Evolutionary conservation across 2,113 vertebrate genomes (phyloP).

Genomic region (Mormyrus iriodes): DNA sequence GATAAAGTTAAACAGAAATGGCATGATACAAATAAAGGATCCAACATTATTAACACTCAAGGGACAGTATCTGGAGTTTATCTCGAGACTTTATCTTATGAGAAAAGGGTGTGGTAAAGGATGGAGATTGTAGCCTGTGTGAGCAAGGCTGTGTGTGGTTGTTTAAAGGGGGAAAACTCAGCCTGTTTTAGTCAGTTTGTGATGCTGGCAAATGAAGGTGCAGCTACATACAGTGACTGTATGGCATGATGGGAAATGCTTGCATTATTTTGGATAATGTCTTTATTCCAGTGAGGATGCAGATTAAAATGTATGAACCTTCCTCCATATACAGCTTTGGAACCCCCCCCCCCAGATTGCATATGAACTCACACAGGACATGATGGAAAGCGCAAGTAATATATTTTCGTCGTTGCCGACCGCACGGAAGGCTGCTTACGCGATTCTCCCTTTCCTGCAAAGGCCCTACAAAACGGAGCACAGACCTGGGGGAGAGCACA

Average conservation of each 20-base stretch:
- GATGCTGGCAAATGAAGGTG: neutral
- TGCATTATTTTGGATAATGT: neutral
- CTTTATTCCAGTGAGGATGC: neutral
- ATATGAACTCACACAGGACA: neutral
- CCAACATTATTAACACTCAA: neutral
- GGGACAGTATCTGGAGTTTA: too few relatives aligned
- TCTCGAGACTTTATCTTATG: neutral
- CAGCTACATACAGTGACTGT: neutral
- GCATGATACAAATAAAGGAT: neutral
- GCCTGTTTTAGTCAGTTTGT: neutral
- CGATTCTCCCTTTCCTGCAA: neutral
- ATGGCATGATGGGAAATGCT: neutral
- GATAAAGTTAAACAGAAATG: neutral
- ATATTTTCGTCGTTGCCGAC: neutral
- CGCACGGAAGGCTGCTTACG: neutral
- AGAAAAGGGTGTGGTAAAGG: neutral
- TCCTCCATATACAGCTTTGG: neutral
- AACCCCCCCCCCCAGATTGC: neutral
- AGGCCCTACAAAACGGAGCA: neutral
- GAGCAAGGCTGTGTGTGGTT: neutral
- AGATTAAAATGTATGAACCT: neutral
- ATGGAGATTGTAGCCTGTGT: neutral
- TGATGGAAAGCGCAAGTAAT: neutral
- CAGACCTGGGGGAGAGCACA: neutral
- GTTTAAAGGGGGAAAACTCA: neutral